These are phyloP conservation scores for Teleiodes luculella DNA, from an alignment of 2,888 invertebrate genomes.

Conservation along the genomic window DNA sequence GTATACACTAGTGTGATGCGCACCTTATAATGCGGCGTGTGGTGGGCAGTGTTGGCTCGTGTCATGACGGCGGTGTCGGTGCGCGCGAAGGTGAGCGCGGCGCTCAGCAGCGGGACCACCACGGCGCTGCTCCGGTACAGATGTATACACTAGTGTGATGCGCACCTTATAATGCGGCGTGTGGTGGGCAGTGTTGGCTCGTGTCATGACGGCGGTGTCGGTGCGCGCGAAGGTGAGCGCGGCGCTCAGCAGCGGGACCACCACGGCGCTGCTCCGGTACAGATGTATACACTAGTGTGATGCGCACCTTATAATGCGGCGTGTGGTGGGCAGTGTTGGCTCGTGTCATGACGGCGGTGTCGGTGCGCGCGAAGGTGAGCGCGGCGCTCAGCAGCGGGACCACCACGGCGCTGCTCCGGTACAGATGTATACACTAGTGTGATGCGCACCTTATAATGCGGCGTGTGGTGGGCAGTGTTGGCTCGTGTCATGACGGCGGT, in stretches of 20 bases:
- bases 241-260: constrained; percentile 86
- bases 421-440: too few relatives aligned
- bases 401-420: constrained; percentile 80
- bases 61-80: constrained; percentile 91
- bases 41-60: constrained; percentile 62
- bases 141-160: too few relatives aligned
- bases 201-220: constrained; percentile 90
- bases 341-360: constrained; percentile 90
- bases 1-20: too few relatives aligned
- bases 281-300: too few relatives aligned
- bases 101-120: constrained; percentile 85
- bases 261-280: constrained; percentile 78
- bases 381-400: constrained; percentile 87
- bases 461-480: constrained; percentile 33
- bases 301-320: neutral
- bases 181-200: constrained; percentile 53
- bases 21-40: neutral
- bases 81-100: constrained; percentile 89
- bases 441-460: neutral
- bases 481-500: constrained; percentile 89
- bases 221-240: constrained; percentile 90
- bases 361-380: constrained; percentile 88
- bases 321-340: constrained; percentile 42
- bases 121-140: constrained; percentile 80
- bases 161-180: neutral